phyloP scores from a whole-genome alignment of 2,797 vertebrate genomes.

The Danio choprae region DNA sequence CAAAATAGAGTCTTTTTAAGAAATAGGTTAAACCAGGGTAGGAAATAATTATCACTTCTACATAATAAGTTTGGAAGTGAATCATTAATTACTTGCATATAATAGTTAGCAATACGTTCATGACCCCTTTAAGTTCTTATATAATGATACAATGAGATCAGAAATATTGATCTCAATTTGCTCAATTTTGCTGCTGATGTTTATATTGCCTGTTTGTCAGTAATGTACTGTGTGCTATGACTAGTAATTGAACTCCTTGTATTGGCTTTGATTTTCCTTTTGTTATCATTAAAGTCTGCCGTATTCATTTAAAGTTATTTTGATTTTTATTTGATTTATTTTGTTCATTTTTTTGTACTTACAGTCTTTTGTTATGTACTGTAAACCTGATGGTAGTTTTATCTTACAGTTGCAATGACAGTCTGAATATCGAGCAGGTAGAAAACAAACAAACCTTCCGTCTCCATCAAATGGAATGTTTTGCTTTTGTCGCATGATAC shows the following conservation, averaged over 20 bases:
- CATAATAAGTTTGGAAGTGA: too few relatives aligned
- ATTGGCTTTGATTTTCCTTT: slow-evolving; percentile 39
- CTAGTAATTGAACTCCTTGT: slow-evolving; percentile 41
- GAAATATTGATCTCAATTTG: slow-evolving; percentile 34
- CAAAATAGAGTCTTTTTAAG: too few relatives aligned
- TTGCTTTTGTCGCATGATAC: not conserved
- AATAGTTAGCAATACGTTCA: not conserved
- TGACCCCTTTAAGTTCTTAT: not conserved
- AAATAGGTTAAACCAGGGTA: too few relatives aligned
- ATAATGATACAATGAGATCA: slow-evolving; percentile 11
- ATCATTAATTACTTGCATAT: too few relatives aligned
- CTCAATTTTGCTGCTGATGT: slow-evolving; percentile 40
- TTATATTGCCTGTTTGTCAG: slow-evolving; percentile 58
- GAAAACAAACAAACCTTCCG: slow-evolving; percentile 14
- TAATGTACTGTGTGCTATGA: slow-evolving; percentile 61
- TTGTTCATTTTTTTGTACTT: slow-evolving; percentile 6
- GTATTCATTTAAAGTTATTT: slow-evolving; percentile 26
- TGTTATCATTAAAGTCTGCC: slow-evolving; percentile 47
- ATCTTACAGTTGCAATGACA: slow-evolving; percentile 58
- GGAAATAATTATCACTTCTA: too few relatives aligned
- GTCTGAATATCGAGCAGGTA: slow-evolving; percentile 60
- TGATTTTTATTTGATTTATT: not conserved
- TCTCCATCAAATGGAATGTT: not conserved
- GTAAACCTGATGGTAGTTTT: slow-evolving; percentile 57
- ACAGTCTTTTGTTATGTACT: slow-evolving; percentile 44